phyloP scores from a whole-genome alignment of 2,888 invertebrate genomes.

The Ischnus inquisitorius region DNA sequence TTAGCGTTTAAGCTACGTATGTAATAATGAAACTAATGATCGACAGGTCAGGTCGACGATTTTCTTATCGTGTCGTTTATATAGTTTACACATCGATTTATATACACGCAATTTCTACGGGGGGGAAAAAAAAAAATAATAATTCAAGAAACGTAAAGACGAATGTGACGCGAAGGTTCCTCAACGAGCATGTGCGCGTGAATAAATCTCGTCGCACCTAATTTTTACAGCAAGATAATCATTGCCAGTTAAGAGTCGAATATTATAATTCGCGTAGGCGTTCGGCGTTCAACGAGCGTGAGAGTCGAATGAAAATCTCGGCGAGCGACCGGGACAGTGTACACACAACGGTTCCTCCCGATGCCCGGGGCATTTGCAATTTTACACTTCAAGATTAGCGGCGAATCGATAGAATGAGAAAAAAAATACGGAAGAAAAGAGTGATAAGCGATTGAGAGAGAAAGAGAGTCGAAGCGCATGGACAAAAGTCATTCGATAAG shows the following conservation, averaged over 20 bases:
- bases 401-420: conserved; percentile 41
- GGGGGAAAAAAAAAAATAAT: conserved; percentile 9
- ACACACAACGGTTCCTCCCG: conserved; percentile 63
- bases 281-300: neutral
- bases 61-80: conserved; percentile 34
- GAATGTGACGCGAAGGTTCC: conserved; percentile 34
- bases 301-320: conserved; percentile 6
- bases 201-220: neutral
- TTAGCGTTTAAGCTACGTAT: conserved; percentile 22
- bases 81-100: conserved; percentile 50
- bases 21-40: conserved; percentile 18
- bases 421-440: conserved; percentile 22
- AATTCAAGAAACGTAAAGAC: neutral
- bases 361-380: conserved; percentile 69
- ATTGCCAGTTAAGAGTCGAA: conserved; percentile 18
- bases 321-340: conserved; percentile 29
- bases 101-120: conserved; percentile 60
- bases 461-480: conserved; percentile 24
- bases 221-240: conserved; percentile 36
- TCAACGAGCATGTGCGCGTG: conserved; percentile 18
- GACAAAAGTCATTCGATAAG: conserved; percentile 68
- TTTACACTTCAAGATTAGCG: conserved; percentile 51
- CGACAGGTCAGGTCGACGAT: conserved; percentile 20
- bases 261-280: conserved; percentile 32
- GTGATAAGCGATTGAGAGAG: conserved; percentile 27